Evolutionary conservation across 2,888 invertebrate genomes (phyloP).

Genomic region (Xestia xanthographa): DNA sequence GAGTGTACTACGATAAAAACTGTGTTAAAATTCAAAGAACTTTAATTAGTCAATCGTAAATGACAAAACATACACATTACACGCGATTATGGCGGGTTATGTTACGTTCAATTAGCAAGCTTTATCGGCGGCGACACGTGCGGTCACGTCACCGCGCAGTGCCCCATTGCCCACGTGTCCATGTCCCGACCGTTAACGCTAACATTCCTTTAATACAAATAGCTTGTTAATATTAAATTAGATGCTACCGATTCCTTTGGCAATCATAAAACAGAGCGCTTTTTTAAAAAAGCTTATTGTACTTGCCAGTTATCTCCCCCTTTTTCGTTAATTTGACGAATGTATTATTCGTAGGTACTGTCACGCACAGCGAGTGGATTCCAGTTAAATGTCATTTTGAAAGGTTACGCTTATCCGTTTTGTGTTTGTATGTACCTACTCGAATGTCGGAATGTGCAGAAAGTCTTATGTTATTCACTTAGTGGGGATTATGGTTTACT

Average conservation of each 20-base stretch:
- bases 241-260: conserved; percentile 70
- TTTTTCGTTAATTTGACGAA: conserved; percentile 64
- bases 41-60: conserved; percentile 80
- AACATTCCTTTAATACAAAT: conserved; percentile 78
- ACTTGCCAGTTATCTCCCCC: conserved; percentile 53
- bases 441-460: conserved; percentile 50
- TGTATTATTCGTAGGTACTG: conserved; percentile 62
- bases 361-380: conserved; percentile 57
- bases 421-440: conserved; percentile 33
- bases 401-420: conserved; percentile 55
- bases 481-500: conserved; percentile 49
- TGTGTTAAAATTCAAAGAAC: conserved; percentile 75
- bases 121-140: conserved; percentile 70
- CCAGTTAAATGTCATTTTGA: conserved; percentile 56
- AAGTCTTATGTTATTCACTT: conserved; percentile 29
- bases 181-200: conserved; percentile 53
- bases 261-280: conserved; percentile 72
- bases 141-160: conserved; percentile 74
- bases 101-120: conserved; percentile 76
- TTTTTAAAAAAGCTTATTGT: conserved; percentile 57
- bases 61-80: conserved; percentile 73
- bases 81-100: conserved; percentile 70
- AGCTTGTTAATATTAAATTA: conserved; percentile 77
- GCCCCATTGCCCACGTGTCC: conserved; percentile 54
- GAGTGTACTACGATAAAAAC: conserved; percentile 72